phyloP scores from a whole-genome alignment of 2,888 invertebrate genomes.

The Athalia circularis region DNA sequence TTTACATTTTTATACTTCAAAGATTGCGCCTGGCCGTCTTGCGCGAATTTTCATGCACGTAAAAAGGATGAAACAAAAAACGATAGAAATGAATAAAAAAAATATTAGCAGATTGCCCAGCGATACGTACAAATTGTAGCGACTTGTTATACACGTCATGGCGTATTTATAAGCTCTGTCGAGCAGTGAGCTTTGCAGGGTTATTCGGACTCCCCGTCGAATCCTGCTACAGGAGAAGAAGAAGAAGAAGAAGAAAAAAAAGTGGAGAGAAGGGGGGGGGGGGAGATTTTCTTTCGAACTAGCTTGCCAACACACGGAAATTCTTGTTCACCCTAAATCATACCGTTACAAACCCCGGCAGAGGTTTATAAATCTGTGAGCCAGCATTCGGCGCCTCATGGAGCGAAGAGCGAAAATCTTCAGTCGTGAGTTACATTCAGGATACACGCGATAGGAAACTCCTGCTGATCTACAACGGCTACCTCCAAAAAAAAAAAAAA shows the following conservation, averaged over 20 bases:
- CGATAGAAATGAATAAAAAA: neutral
- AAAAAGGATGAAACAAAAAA: neutral
- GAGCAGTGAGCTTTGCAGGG: slow-evolving; percentile 26
- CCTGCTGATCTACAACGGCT: slow-evolving; percentile 41
- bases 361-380: slow-evolving; percentile 44
- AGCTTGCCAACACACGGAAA: slow-evolving; percentile 35
- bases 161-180: slow-evolving; percentile 15
- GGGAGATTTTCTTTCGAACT: neutral
- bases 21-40: neutral
- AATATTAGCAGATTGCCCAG: slow-evolving; percentile 16
- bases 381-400: slow-evolving; percentile 9
- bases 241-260: neutral
- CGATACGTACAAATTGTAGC: slow-evolving; percentile 30
- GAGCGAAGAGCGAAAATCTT: slow-evolving; percentile 31
- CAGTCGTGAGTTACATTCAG: slow-evolving; percentile 40
- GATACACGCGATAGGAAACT: slow-evolving; percentile 46
- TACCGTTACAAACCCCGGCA: slow-evolving; percentile 33
- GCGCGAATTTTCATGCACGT: too few species aligned
- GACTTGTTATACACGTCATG: slow-evolving; percentile 27
- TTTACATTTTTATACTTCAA: slow-evolving; percentile 21
- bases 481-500: neutral
- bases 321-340: slow-evolving; percentile 37
- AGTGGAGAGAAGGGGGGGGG: too few species aligned
- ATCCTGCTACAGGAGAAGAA: neutral
- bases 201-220: slow-evolving; percentile 16